A percentile compares a stretch with the other conserved stretches of the same genome.
Conservation (phyloP, 2,113 vertebrate genomes). For the Sula dactylatra region DNA sequence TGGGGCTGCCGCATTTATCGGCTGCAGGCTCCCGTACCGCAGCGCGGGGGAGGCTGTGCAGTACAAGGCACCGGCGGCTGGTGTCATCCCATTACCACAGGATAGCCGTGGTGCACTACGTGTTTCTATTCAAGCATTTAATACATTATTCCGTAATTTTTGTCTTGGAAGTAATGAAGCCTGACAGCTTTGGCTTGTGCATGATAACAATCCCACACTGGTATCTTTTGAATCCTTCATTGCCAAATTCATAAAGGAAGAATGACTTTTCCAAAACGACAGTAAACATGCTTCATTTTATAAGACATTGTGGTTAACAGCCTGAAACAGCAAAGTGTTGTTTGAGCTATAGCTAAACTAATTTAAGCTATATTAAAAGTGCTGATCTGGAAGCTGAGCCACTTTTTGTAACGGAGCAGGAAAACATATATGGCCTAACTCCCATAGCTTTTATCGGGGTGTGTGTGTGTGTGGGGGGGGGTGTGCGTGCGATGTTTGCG, state of each 20-base stretch:
- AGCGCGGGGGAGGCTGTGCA: not conserved
- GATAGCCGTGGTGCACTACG: not conserved
- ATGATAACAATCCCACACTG: slow-evolving; percentile 57
- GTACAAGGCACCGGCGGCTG: not conserved
- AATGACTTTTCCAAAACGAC: slow-evolving; percentile 62
- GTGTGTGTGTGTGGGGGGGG: too few species aligned
- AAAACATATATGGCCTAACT: not conserved
- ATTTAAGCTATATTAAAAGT: slow-evolving; percentile 57
- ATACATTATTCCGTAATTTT: slow-evolving; percentile 69
- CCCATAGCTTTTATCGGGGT: not conserved
- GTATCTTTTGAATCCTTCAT: slow-evolving; percentile 72
- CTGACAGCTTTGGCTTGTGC: slow-evolving; percentile 72
- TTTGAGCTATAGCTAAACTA: slow-evolving; percentile 58
- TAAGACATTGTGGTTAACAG: slow-evolving; percentile 71
- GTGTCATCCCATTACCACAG: slow-evolving; percentile 47
- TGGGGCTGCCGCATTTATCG: not conserved
- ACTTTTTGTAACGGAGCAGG: not conserved
- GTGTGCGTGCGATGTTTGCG: not conserved
- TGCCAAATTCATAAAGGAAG: slow-evolving; percentile 72
- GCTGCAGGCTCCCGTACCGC: not conserved
- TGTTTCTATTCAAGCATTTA: slow-evolving; percentile 45
- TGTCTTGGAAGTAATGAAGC: slow-evolving; percentile 76
- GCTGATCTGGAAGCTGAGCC: slow-evolving; percentile 30
- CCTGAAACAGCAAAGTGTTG: slow-evolving; percentile 61
- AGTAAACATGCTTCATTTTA: slow-evolving; percentile 71